These are phyloP conservation scores for Dermatemys mawii DNA, from an alignment of 2,113 vertebrate genomes.

Conservation along the genomic window DNA sequence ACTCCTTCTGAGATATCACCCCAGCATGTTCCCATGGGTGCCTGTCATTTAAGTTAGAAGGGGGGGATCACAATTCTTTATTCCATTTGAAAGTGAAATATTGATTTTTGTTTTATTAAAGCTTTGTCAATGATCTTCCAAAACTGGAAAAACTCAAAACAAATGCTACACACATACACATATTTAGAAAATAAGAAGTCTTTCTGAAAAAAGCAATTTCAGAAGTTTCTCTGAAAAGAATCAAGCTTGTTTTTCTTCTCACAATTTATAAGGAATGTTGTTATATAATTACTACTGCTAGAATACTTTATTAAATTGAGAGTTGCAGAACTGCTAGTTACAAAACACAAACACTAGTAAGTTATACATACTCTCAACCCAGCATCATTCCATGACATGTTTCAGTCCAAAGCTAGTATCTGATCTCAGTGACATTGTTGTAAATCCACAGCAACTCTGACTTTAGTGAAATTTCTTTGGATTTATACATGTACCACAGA, in stretches of 20 bases:
- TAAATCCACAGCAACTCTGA: background rate
- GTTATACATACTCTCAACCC: background rate
- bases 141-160: background rate
- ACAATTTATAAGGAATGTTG: accelerated
- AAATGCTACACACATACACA: background rate
- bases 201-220: background rate
- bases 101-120: background rate
- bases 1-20: slow-evolving; percentile 92
- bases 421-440: background rate
- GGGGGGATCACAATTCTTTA: slow-evolving; percentile 39
- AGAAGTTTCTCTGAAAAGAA: background rate
- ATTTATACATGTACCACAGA: background rate
- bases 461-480: background rate
- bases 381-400: background rate
- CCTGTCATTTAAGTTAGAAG: slow-evolving; percentile 75
- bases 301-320: too few relatives aligned
- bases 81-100: background rate
- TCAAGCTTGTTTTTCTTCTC: background rate
- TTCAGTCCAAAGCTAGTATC: background rate
- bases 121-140: background rate
- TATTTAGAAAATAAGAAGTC: background rate
- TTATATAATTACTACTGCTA: background rate
- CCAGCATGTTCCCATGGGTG: slow-evolving; percentile 94
- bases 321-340: too few relatives aligned
- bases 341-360: background rate